Evolutionary conservation across 2,888 invertebrate genomes (phyloP), one percentile per base, ranked within the genome.

Genomic region (Aporophyla lueneburgensis): DNA sequence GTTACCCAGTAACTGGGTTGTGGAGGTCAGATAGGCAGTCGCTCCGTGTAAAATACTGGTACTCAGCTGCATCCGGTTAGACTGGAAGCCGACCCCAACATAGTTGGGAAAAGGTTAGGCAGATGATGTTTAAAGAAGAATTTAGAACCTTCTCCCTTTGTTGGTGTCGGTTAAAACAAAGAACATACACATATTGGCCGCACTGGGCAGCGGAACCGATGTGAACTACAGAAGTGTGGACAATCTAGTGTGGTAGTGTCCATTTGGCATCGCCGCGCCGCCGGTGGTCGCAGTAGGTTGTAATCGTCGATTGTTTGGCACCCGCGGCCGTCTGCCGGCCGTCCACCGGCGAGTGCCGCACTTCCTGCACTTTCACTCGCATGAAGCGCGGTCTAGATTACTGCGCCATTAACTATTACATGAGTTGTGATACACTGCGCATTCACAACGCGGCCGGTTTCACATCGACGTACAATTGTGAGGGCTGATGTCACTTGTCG

Each of bases 361-460:
- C 80, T 91, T 91, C 89, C 90, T 88, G 83, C 89, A 92, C 92
- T 92, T 92, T 92, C 92, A 89, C 92, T 91, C 69, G 74, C 67
- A 71, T 75, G 79, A 79, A 81, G 78, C 75, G 70, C 80, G 81
- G 86, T 89, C 90, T 89, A 88, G 88, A 89, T 87, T 68, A 81
- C 72, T 77, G 84, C 71, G 59, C 69, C 79, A 81, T 74, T 76
- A 78, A 66, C 59, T 78, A 81, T 83, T 80, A 84, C 80, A 83
- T 71, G 78, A 77, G 74, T 71, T 68, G 76, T 78, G 70, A 63
- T 74, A 78, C 73, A 69, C 58, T 66, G 43, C 61, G 66, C 76
- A 71, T 61, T 79, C 68, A 43, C 77, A 53, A 63, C 40, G 58
- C 21, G 27, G 65, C 40, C 49, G 76, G 71, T 78, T 82, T 85